Evolutionary conservation across 2,797 vertebrate species (phyloP).

Genomic region (Aldrovandia affinis): DNA sequence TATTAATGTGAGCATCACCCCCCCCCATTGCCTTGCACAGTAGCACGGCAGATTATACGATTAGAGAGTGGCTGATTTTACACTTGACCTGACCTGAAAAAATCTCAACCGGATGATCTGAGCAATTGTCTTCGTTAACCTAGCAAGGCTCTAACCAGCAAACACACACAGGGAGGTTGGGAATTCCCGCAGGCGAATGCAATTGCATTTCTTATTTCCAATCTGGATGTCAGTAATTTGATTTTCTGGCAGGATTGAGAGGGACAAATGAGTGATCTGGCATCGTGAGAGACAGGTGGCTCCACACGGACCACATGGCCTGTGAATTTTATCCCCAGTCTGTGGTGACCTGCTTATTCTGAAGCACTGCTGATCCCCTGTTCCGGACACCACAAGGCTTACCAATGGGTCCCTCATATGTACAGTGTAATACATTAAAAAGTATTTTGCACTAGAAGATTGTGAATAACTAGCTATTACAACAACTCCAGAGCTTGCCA

Average conservation of each 20-base stretch:
- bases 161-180: neutral
- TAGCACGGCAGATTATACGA: conserved; percentile 14
- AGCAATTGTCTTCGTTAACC: conserved; percentile 7
- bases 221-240: neutral
- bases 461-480: neutral
- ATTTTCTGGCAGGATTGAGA: neutral
- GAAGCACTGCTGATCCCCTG: neutral
- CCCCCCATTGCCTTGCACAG: conserved; percentile 6
- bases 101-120: conserved; percentile 20
- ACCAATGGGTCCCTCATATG: neutral
- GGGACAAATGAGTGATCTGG: neutral
- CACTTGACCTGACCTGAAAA: conserved; percentile 15
- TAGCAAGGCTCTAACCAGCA: neutral
- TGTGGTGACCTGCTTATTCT: conserved; percentile 1
- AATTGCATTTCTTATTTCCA: neutral
- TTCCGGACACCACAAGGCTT: neutral
- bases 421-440: neutral
- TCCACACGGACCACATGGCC: neutral
- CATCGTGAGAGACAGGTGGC: neutral
- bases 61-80: conserved; percentile 10
- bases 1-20: conserved; percentile 6
- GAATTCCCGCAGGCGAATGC: neutral
- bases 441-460: neutral
- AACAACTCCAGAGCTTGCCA: neutral
- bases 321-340: neutral